Percentiles rank a stretch among this genome's conserved stretches.
phyloP scores from a whole-genome alignment of 2,797 vertebrate species.

The Lepilemur ruficaudatus region DNA sequence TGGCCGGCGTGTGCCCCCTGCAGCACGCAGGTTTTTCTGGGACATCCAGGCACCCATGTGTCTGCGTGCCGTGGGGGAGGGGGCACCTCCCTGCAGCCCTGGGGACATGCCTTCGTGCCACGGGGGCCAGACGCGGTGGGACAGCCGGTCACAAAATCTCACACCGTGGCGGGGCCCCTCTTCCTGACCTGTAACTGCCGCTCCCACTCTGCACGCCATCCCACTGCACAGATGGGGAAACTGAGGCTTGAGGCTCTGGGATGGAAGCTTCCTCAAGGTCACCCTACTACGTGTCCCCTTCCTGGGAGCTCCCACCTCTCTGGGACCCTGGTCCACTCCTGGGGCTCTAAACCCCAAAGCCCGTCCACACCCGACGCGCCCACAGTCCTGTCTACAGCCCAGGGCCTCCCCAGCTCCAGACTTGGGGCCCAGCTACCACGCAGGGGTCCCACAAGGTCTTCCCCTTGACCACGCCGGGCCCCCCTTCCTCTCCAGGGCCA shows the following conservation, averaged over 20 bases:
- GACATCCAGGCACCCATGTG: background rate
- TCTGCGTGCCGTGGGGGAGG: background rate
- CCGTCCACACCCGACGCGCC: background rate
- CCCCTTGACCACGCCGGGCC: background rate
- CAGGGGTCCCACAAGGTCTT: background rate
- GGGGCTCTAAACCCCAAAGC: background rate
- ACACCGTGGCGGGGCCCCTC: background rate
- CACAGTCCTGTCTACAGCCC: background rate
- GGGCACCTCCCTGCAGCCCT: background rate
- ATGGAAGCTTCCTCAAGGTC: background rate
- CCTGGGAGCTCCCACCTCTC: background rate
- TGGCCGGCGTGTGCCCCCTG: background rate
- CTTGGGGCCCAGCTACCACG: background rate
- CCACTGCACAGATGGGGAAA: background rate
- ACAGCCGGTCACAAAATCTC: background rate
- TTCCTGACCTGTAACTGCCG: background rate
- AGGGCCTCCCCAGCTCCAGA: background rate
- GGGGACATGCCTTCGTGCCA: fast-evolving
- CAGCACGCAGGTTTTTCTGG: background rate
- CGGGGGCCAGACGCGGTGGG: background rate
- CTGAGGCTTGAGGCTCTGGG: background rate
- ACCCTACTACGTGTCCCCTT: background rate
- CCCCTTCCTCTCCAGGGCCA: too few species aligned
- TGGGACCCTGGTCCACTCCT: too few species aligned
- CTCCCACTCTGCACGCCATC: too few species aligned